phyloP scores from a whole-genome alignment of 2,888 invertebrate genomes.

The Neoascia interrupta region DNA sequence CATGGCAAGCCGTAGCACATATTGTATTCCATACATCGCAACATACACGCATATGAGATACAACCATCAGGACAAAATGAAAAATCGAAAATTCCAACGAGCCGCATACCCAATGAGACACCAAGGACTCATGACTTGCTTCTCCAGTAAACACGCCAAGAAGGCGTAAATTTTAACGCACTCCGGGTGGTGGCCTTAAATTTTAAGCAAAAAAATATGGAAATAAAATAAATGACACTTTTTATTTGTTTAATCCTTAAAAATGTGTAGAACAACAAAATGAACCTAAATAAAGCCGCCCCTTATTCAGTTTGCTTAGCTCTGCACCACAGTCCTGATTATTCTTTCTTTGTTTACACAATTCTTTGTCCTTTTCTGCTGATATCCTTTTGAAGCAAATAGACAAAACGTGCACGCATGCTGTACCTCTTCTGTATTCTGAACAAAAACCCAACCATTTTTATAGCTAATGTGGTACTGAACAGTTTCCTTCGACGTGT shows the following conservation, averaged over 20 bases:
- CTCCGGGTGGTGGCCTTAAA: too few species aligned
- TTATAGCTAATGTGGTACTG: conserved; percentile 53
- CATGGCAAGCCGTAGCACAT: conserved; percentile 8
- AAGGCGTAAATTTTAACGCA: neutral
- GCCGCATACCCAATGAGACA: conserved; percentile 48
- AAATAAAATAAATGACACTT: conserved; percentile 11
- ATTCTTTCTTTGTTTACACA: conserved; percentile 26
- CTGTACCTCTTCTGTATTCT: too few species aligned
- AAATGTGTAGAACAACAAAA: too few species aligned
- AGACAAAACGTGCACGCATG: conserved; percentile 36
- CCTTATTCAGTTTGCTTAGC: too few species aligned
- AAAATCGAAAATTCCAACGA: conserved; percentile 51
- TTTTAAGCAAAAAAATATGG: conserved; percentile 21
- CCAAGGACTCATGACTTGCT: conserved; percentile 16
- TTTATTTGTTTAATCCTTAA: conserved; percentile 35
- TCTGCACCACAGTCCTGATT: neutral
- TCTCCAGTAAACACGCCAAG: conserved; percentile 5
- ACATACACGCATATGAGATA: neutral
- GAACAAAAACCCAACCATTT: conserved; percentile 24
- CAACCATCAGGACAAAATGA: conserved; percentile 22
- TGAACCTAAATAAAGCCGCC: too few species aligned
- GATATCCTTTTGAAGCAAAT: conserved; percentile 27
- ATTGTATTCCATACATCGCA: too few species aligned
- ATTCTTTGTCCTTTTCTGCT: neutral
- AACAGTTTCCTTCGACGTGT: conserved; percentile 44